Conservation (phyloP, 2,888 invertebrate species). For the Meandrusa payeni region DNA sequence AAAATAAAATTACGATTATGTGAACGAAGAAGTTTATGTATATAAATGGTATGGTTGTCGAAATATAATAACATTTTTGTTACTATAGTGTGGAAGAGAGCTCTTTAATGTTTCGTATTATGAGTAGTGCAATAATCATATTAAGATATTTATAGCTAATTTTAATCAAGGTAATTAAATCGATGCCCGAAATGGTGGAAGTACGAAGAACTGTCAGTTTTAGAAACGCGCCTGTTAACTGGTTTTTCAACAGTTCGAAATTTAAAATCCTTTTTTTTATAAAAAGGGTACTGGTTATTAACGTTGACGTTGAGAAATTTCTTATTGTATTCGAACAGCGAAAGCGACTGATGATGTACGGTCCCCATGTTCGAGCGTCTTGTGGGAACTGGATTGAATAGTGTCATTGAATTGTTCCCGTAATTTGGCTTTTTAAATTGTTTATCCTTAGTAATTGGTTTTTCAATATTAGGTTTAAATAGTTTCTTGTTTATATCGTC, state of each 20-base stretch:
- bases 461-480: not conserved
- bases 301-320: slow-evolving; percentile 24
- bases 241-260: slow-evolving; percentile 27
- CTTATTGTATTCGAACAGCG: slow-evolving; percentile 13
- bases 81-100: too few relatives aligned
- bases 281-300: slow-evolving; percentile 25
- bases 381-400: not conserved
- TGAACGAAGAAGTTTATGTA: too few relatives aligned
- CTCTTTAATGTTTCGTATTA: too few relatives aligned
- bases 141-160: too few relatives aligned
- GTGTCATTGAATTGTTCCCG: not conserved
- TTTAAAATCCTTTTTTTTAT: slow-evolving; percentile 31
- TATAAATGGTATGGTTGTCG: too few relatives aligned
- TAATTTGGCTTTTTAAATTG: not conserved
- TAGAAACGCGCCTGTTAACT: slow-evolving; percentile 25
- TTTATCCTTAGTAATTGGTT: not conserved
- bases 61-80: too few relatives aligned
- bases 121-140: too few relatives aligned
- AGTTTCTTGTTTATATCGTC: slow-evolving; percentile 3
- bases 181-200: slow-evolving; percentile 50
- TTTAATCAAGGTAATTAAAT: slow-evolving; percentile 45
- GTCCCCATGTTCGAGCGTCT: slow-evolving; percentile 5
- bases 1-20: too few relatives aligned
- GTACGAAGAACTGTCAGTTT: slow-evolving; percentile 39
- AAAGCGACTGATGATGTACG: slow-evolving; percentile 1